phyloP scores from a whole-genome alignment of 1,140 invertebrate species.

The Sycophila sp. region DNA sequence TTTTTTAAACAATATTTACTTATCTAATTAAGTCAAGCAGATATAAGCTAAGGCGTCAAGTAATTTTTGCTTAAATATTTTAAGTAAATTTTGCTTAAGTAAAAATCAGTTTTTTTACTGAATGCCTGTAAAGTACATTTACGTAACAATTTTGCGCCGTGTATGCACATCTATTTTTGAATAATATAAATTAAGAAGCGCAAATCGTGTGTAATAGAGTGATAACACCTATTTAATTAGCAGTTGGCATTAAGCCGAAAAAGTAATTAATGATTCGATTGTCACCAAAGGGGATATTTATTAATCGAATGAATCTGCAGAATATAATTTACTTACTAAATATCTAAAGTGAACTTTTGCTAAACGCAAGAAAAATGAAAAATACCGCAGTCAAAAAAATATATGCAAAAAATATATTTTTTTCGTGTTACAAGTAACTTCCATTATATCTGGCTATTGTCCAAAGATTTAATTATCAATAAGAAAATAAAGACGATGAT shows the following conservation, averaged over 20 bases:
- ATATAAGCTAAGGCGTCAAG: no score
- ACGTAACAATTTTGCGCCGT: no score
- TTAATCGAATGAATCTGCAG: neutral
- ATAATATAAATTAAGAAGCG: neutral
- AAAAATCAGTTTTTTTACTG: no score
- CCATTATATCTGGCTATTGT: slow-evolving; percentile 1
- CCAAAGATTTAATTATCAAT: slow-evolving; percentile 16
- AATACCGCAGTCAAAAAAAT: no score
- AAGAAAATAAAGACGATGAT: slow-evolving; percentile 6
- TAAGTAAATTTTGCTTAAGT: no score
- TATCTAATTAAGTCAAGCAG: no score
- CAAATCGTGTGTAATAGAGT: neutral
- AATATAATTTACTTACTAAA: neutral
- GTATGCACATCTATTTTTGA: no score
- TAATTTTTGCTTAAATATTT: no score
- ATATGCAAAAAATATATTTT: no score
- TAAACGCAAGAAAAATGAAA: neutral
- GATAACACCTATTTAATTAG: neutral
- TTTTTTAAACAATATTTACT: no score
- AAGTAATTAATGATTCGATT: neutral
- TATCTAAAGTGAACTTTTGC: neutral
- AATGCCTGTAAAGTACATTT: no score
- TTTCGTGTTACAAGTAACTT: no score
- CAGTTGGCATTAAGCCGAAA: slow-evolving; percentile 16
- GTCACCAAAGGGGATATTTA: neutral